These are phyloP conservation scores for Pectinophora gossypiella DNA, from an alignment of 1,140 invertebrate genomes.

Conservation along the genomic window DNA sequence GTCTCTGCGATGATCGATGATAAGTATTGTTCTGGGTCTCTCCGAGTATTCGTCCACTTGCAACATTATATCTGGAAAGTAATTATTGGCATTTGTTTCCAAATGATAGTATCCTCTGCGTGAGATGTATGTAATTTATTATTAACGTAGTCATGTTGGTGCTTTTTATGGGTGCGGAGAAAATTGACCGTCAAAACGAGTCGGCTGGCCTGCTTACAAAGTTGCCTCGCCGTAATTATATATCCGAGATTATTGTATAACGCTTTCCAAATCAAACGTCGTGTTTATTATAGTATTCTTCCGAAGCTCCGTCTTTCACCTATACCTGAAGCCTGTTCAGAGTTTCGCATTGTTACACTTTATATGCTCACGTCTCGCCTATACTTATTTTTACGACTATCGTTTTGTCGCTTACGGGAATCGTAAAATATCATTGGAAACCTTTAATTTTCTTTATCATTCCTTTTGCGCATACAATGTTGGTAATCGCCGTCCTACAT, in stretches of 20 bases:
- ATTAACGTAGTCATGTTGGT: conserved; percentile 48
- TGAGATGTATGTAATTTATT: conserved; percentile 52
- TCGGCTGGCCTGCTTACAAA: conserved; percentile 29
- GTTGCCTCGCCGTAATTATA: conserved; percentile 30
- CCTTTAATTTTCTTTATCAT: conserved; percentile 71
- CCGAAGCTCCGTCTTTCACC: neutral
- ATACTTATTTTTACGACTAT: conserved; percentile 56
- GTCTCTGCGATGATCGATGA: conserved; percentile 28
- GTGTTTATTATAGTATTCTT: conserved; percentile 16
- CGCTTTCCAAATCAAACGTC: conserved; percentile 13
- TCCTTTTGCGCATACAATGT: conserved; percentile 51
- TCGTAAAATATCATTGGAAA: conserved; percentile 66
- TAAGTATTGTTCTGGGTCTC: conserved; percentile 27
- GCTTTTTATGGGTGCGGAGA: conserved; percentile 47
- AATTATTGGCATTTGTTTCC: conserved; percentile 47
- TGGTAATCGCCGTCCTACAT: conserved; percentile 49
- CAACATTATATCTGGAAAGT: conserved; percentile 35
- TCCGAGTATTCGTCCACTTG: conserved; percentile 18
- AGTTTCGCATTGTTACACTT: neutral
- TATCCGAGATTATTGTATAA: conserved; percentile 13
- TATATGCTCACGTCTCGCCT: conserved; percentile 15
- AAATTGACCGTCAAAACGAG: conserved; percentile 50
- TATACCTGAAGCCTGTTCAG: neutral
- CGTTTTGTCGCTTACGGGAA: conserved; percentile 58
- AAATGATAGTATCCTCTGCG: conserved; percentile 35